These are phyloP conservation scores for Cecropterus lyciades DNA, from an alignment of 1,140 invertebrate genomes.

Conservation along the genomic window DNA sequence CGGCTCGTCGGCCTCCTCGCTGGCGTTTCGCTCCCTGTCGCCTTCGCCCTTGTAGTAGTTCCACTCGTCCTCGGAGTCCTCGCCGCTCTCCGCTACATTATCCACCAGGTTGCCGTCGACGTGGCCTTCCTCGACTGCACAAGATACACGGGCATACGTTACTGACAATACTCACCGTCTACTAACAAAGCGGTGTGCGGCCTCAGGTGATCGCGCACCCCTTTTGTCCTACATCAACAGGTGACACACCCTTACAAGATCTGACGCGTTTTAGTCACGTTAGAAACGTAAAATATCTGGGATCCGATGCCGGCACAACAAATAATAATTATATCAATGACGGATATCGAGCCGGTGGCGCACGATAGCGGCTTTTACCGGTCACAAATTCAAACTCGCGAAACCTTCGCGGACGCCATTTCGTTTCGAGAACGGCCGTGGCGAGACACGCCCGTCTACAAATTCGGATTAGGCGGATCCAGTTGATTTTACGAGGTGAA, in stretches of 20 bases:
- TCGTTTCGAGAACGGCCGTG: constrained; percentile 64
- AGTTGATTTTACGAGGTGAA: constrained; percentile 48
- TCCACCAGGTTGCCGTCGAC: constrained; percentile 84
- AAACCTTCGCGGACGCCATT: constrained; percentile 75
- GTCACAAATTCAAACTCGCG: constrained; percentile 76
- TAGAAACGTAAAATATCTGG: constrained; percentile 26
- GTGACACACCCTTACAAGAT: constrained; percentile 74
- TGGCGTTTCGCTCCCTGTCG: constrained; percentile 68
- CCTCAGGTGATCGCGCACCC: constrained; percentile 54
- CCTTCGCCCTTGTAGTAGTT: constrained; percentile 89
- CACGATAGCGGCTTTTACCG: constrained; percentile 69
- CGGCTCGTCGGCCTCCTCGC: constrained; percentile 69
- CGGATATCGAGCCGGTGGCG: constrained; percentile 42
- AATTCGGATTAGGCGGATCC: constrained; percentile 42
- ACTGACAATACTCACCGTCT: constrained; percentile 19
- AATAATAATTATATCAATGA: constrained; percentile 33
- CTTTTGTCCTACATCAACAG: constrained; percentile 62
- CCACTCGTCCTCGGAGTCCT: constrained; percentile 92
- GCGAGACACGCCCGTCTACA: constrained; percentile 70
- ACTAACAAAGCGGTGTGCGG: constrained; percentile 25
- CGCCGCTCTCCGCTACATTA: constrained; percentile 90
- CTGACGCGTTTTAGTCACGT: constrained; percentile 14
- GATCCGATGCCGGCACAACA: constrained; percentile 18
- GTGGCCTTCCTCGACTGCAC: constrained; percentile 74
- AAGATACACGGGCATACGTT: constrained; percentile 53